phyloP scores from a whole-genome alignment of 2,888 invertebrate genomes.

The Drosophila mettleri region DNA sequence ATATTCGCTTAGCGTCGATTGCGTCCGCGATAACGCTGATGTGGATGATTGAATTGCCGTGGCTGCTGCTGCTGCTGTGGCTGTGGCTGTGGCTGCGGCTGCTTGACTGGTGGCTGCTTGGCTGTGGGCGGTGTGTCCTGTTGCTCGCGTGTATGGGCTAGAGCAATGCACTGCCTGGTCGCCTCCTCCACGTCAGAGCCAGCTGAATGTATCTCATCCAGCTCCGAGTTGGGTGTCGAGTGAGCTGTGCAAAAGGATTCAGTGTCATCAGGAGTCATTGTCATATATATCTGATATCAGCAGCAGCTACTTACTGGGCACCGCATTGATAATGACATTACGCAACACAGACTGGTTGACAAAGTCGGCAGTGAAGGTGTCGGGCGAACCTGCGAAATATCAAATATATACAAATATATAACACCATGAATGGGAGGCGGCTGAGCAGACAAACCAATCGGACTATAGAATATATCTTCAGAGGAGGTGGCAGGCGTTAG shows the following conservation, averaged over 20 bases:
- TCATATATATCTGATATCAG: no score
- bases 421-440: no score
- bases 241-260: conserved; percentile 41
- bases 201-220: conserved; percentile 32
- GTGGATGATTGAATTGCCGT: conserved; percentile 50
- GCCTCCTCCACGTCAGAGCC: conserved; percentile 30
- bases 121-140: conserved; percentile 22
- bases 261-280: not conserved
- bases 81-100: conserved; percentile 43
- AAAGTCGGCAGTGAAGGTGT: conserved; percentile 61
- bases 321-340: conserved; percentile 36
- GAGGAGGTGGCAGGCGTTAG: conserved; percentile 81
- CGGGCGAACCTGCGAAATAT: conserved; percentile 72
- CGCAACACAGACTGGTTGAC: conserved; percentile 53
- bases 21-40: conserved; percentile 71
- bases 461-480: conserved; percentile 84
- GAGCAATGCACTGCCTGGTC: conserved; percentile 21
- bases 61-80: conserved; percentile 44
- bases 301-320: conserved; percentile 40
- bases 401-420: not conserved
- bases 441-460: conserved; percentile 80
- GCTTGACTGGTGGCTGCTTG: conserved; percentile 20
- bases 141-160: conserved; percentile 19
- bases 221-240: conserved; percentile 62
- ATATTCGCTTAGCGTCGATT: conserved; percentile 67